Percentiles rank a stretch among this genome's conserved stretches.
Conservation (phyloP, 2,888 invertebrate genomes). For the Nysson spinosus region DNA sequence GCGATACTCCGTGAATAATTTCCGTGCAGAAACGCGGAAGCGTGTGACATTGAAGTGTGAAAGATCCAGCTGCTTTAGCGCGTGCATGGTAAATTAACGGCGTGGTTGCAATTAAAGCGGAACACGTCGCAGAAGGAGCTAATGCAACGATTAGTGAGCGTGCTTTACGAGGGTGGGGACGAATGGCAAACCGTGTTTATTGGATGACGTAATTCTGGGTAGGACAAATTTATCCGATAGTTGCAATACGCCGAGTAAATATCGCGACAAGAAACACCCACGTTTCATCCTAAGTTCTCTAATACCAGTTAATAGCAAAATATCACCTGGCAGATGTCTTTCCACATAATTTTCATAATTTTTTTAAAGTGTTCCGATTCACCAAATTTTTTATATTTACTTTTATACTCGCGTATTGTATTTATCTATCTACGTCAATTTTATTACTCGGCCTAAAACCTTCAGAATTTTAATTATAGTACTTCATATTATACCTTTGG, state of each 20-base stretch:
- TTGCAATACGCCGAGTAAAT: conserved; percentile 32
- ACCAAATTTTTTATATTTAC: too few relatives aligned
- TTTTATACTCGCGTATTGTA: too few relatives aligned
- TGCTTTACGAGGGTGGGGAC: conserved; percentile 37
- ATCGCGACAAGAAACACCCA: conserved; percentile 32
- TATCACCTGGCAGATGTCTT: conserved; percentile 38
- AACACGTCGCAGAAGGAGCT: conserved; percentile 28
- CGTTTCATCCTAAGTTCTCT: conserved; percentile 30
- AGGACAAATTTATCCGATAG: conserved; percentile 42
- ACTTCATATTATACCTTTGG: too few relatives aligned
- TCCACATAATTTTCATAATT: too few relatives aligned
- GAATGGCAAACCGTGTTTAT: conserved; percentile 16
- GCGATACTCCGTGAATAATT: neutral
- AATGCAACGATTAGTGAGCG: conserved; percentile 39
- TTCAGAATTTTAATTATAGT: too few relatives aligned
- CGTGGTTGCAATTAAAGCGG: conserved; percentile 44
- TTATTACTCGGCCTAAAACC: too few relatives aligned
- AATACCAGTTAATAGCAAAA: conserved; percentile 31
- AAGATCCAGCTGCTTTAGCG: conserved; percentile 25
- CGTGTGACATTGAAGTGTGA: conserved; percentile 13
- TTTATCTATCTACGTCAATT: too few relatives aligned
- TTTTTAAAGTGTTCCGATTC: too few relatives aligned
- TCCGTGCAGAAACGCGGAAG: neutral
- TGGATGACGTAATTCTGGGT: conserved; percentile 26
- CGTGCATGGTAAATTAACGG: conserved; percentile 27